Percentiles rank a stretch among this genome's conserved stretches.
phyloP scores from a whole-genome alignment of 2,888 invertebrate species.

The Caenorhabditis parvicauda region DNA sequence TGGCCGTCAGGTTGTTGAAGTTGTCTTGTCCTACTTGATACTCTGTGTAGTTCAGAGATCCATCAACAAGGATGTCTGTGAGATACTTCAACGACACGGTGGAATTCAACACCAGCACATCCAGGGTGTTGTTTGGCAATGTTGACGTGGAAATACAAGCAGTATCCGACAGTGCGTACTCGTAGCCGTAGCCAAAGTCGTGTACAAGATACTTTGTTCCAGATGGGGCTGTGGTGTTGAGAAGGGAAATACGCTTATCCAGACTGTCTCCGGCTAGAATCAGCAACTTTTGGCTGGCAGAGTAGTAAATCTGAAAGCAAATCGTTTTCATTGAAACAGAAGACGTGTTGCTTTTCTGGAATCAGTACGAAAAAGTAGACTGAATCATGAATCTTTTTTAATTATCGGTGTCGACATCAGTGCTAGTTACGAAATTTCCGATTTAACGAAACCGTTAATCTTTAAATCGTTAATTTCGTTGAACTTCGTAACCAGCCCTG shows the following conservation, averaged over 20 bases:
- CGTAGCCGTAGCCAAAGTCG: conserved; percentile 25
- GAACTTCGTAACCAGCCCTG: no score
- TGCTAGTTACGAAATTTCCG: no score
- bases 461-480: no score
- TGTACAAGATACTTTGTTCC: conserved; percentile 20
- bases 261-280: conserved; percentile 10
- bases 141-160: conserved; percentile 5
- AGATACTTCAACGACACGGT: conserved; percentile 1
- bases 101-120: conserved; percentile 1
- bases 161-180: conserved; percentile 10
- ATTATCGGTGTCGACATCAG: no score
- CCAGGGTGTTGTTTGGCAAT: conserved; percentile 1
- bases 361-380: no score
- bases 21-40: no score
- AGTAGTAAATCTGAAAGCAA: conserved; percentile 12
- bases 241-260: neutral
- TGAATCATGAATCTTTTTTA: no score
- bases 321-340: neutral
- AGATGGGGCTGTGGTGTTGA: neutral
- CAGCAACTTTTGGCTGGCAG: conserved; percentile 5
- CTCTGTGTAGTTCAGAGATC: neutral
- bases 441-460: no score
- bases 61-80: conserved; percentile 7
- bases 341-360: no score
- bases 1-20: no score